These are phyloP conservation scores for Monochamus alternatus DNA, from an alignment of 2,888 invertebrate species.

Conservation along the genomic window DNA sequence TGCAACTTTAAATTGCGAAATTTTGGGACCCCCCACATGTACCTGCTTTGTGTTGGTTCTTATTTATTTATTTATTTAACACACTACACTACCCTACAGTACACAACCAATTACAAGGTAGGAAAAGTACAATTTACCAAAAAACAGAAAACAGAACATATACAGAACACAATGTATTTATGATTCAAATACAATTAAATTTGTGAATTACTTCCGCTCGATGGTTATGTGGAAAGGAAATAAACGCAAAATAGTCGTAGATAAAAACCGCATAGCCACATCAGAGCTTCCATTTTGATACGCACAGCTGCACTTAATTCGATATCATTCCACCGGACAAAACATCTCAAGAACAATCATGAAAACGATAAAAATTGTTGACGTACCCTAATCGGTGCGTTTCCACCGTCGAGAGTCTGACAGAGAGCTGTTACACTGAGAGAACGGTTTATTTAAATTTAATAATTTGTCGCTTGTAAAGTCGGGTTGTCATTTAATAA, in stretches of 20 bases:
- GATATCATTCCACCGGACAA: conserved; percentile 44
- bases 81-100: too few species aligned
- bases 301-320: conserved; percentile 46
- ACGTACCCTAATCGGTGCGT: conserved; percentile 37
- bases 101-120: too few species aligned
- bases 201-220: not conserved
- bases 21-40: too few species aligned
- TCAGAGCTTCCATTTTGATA: conserved; percentile 16
- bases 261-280: conserved; percentile 5
- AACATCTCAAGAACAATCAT: conserved; percentile 45
- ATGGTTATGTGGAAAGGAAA: not conserved
- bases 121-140: too few species aligned
- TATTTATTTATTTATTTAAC: too few species aligned
- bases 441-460: not conserved
- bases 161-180: too few species aligned
- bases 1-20: too few species aligned
- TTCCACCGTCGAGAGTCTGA: conserved; percentile 16
- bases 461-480: not conserved
- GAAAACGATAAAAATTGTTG: conserved; percentile 41
- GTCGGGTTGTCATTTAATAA: too few species aligned
- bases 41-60: too few species aligned
- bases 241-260: not conserved
- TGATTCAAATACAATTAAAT: not conserved
- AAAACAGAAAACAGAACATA: too few species aligned
- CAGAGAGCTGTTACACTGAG: not conserved